A percentile compares a stretch with the other conserved stretches of the same genome.
Conservation (phyloP, 2,113 vertebrate species). For the Prinia subflava region DNA sequence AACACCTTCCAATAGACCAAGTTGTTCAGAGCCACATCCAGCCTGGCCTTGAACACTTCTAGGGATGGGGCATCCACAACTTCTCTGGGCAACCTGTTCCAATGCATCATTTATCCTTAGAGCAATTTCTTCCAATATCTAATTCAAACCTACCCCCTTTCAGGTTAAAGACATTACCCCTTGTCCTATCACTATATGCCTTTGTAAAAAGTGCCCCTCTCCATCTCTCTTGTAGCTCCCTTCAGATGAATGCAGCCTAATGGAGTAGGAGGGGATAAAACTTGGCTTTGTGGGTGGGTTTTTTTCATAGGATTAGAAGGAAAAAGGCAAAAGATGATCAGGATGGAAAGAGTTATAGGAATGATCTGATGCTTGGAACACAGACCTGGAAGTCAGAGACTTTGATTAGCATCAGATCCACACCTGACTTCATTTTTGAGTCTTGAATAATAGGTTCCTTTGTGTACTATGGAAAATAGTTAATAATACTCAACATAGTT, state of each 20-base stretch:
- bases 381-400: neutral
- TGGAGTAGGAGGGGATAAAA: neutral
- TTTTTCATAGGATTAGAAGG: neutral
- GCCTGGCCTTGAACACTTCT: neutral
- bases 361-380: neutral
- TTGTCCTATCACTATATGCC: accelerated
- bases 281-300: accelerated
- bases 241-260: neutral
- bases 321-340: neutral
- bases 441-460: neutral
- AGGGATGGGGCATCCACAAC: neutral
- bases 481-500: neutral
- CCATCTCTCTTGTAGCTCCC: neutral
- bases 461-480: neutral
- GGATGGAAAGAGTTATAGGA: neutral
- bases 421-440: neutral
- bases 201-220: neutral
- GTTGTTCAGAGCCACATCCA: neutral
- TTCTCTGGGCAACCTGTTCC: neutral
- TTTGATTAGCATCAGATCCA: neutral
- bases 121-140: neutral
- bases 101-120: neutral
- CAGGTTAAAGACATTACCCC: neutral
- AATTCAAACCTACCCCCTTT: too few relatives aligned
- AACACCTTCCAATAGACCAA: neutral